Evolutionary conservation across 2,888 invertebrate genomes (phyloP).

Genomic region (Amphipoea oculea): DNA sequence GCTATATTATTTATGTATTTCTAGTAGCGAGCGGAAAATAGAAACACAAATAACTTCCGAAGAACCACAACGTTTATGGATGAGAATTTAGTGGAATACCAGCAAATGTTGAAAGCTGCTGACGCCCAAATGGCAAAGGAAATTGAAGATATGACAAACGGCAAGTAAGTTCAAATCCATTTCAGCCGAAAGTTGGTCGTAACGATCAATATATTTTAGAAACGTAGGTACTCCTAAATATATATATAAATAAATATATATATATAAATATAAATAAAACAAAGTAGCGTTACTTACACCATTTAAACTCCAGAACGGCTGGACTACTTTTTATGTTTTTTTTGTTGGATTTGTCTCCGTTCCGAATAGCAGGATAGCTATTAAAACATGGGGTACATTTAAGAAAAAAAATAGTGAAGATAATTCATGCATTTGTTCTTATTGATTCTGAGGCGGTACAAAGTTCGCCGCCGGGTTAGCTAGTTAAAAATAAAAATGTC

Average conservation of each 20-base stretch:
- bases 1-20: constrained; percentile 76
- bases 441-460: no score
- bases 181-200: constrained; percentile 6
- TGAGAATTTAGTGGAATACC: constrained; percentile 91
- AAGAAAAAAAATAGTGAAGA: neutral
- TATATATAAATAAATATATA: no score
- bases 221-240: neutral
- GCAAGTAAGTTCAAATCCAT: constrained; percentile 87
- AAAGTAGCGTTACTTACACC: no score
- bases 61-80: constrained; percentile 93
- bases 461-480: no score
- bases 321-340: neutral
- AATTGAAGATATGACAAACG: constrained; percentile 95
- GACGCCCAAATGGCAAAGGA: constrained; percentile 95
- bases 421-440: no score
- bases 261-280: no score
- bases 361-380: neutral
- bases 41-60: constrained; percentile 79
- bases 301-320: neutral
- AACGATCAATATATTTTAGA: neutral
- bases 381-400: neutral
- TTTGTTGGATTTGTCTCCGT: no score
- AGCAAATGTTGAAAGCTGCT: constrained; percentile 92
- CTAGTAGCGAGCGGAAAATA: constrained; percentile 89
- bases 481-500: neutral